Base-by-base conservation (phyloP, 2,797 vertebrate genomes). In the Phyllotis vaccarum region DNA sequence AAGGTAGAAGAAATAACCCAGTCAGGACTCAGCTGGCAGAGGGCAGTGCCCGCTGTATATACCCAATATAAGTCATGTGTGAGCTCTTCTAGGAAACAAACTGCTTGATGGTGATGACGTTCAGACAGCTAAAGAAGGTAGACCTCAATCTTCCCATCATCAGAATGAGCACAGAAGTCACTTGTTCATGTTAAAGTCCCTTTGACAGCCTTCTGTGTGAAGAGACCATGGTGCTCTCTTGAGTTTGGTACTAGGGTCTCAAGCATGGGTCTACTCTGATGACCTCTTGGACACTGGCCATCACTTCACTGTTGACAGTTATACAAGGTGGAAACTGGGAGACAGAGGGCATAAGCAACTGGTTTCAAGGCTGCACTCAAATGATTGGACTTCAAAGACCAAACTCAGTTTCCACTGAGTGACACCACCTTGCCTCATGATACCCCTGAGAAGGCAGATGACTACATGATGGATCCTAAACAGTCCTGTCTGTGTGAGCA, bases 1-100 rank as follows among this genome's bases (percentile, higher is more conserved):
- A 19, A 17, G 16, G 9, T 7, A 62, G 19, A 34, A 31, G 10
- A 70, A 22, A 43, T 54, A 75, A 19, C 14, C 21, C 27, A 9
- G 62, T 43, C 40, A 43, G 60, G 43, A 21, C 56, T 52, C 68
- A 29, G 70, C 46, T 49, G 40, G 49, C 46, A 6, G 49, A 34
- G 66, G 43, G 21, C 21, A 34, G 62, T 4, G 11, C 13, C 19
- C 31, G 29, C 9, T 22, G 21, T 3, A 66, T 80, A 27, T 10
- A 3, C 6, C 22, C 74, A 29, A 6, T 11, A 17, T n/a, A 17
- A 7, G 2, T 37, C 49, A 6, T 1, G 31, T 2, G 0, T 17
- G n/a, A 74, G 19, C 49, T 76, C 58, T 16, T 52, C 62, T 34
- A 16, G 22, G 49, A 72, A 86, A 34, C 60, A 64, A 24, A 62